phyloP scores from a whole-genome alignment of 2,797 vertebrate species.

The Okamejei kenojei region DNA sequence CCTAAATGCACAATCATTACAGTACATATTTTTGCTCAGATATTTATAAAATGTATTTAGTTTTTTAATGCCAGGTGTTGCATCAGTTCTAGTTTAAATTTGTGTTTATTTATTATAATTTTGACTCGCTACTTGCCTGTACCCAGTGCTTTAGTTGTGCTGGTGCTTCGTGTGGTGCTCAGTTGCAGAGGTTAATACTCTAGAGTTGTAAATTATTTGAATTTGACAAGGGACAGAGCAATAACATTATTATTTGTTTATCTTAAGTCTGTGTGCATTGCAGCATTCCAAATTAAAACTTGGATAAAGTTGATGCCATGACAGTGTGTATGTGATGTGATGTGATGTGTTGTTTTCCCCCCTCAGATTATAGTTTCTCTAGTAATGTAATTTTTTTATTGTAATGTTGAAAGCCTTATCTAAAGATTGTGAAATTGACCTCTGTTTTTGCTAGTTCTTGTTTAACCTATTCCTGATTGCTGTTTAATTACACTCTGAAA shows the following conservation, averaged over 20 bases:
- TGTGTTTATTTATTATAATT: neutral
- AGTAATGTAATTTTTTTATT: neutral
- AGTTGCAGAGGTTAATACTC: neutral
- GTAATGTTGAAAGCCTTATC: no score
- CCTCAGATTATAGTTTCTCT: neutral
- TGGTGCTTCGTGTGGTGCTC: neutral
- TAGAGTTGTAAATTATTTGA: neutral
- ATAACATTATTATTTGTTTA: neutral
- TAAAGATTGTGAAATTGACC: no score
- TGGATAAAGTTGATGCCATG: neutral
- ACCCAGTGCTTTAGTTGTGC: neutral
- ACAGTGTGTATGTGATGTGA: neutral
- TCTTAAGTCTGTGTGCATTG: neutral
- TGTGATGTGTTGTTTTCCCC: neutral
- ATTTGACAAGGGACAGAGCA: neutral
- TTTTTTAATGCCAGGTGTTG: neutral
- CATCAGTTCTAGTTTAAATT: neutral
- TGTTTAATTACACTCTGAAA: neutral
- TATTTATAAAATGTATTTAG: neutral
- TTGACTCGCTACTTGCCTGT: neutral
- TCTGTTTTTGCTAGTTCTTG: no score
- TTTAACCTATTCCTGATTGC: neutral
- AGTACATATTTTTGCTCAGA: neutral
- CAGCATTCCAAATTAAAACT: neutral
- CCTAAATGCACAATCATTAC: neutral